phyloP scores from a whole-genome alignment of 2,888 invertebrate genomes.

The Ceramica pisi region DNA sequence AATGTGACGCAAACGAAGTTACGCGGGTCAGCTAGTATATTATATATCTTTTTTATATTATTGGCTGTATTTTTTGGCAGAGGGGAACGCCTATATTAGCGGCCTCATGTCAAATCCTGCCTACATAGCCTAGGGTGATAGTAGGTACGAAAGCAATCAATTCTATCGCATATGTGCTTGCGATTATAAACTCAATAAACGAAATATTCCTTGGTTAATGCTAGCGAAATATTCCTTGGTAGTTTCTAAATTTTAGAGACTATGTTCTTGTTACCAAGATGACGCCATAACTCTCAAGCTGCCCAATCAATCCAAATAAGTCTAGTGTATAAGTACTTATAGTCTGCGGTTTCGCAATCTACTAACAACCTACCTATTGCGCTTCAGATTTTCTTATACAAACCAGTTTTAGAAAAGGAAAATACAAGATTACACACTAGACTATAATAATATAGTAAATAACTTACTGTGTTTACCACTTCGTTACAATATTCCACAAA shows the following conservation, averaged over 20 bases:
- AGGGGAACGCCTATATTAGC: conserved; percentile 10
- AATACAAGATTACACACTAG: conserved; percentile 12
- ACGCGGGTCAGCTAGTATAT: no score
- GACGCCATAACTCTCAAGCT: conserved; percentile 17
- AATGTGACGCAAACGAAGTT: no score
- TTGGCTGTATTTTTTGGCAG: conserved; percentile 17
- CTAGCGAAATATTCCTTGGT: conserved; percentile 7
- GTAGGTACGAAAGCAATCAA: conserved; percentile 36
- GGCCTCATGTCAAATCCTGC: conserved; percentile 23
- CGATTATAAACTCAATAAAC: conserved; percentile 14
- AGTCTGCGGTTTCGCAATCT: neutral
- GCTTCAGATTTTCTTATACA: conserved; percentile 14
- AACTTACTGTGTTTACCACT: conserved; percentile 35
- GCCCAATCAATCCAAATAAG: conserved; percentile 11
- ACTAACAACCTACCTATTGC: neutral
- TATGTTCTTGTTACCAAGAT: conserved; percentile 5
- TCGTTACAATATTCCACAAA: conserved; percentile 36
- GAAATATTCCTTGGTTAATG: conserved; percentile 11
- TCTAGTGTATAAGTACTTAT: neutral
- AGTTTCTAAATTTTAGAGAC: conserved; percentile 4
- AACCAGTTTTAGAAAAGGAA: conserved; percentile 39
- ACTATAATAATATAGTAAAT: conserved; percentile 30
- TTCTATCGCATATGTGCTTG: conserved; percentile 6
- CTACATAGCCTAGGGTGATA: conserved; percentile 18
- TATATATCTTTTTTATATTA: no score